Evolutionary conservation across 2,888 invertebrate genomes (phyloP), one percentile per base, ranked within the genome.

Genomic region (Stenchaetothrips biformis): DNA sequence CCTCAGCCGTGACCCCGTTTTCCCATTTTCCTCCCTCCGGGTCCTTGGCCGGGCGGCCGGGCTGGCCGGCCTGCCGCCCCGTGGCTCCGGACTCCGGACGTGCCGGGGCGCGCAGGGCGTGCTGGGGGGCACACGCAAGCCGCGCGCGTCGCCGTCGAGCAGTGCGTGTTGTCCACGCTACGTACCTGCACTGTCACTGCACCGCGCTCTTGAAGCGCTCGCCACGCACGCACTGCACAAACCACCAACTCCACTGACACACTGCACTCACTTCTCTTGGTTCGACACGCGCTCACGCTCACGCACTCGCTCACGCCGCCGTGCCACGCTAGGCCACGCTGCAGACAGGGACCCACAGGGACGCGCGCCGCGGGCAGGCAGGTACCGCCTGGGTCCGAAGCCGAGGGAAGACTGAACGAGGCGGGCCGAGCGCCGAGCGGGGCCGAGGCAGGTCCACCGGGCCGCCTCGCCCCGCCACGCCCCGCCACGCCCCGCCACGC

Each of bases 401-500:
- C 67, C 67, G 53, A 53, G 53, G 53, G 53, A 53, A 74, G 67
- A 74, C 67, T 74, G 67, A 74, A 74, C 67, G 11, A 8, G 25
- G 67, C 67, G 67, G 25, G 67, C 25, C 67, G 21, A 21, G 67
- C 37, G 37, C 37, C 37, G 37, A 37, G 67, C 21, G 67, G 6
- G 37, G 67, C 7, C 67, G 67, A 74, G 67, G 11, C 67, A 25
- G 7, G 67, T 74, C 67, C n/a, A 9, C n/a, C 67, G 9, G 1
- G 21, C 21, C 9, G 21, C 67, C 25, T 8, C 67, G 21, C 67
- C 67, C 25, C 67, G 67, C 67, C 67, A 2, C 67, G 25, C 67
- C 67, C 25, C 67, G 67, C 67, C 67, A 2, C 67, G 25, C 67
- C 67, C 67, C 67, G 67, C 67, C 67, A 25, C 67, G 67, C 67